Conservation (phyloP, 1,140 invertebrate species). For the Hylaeus volcanicus region DNA sequence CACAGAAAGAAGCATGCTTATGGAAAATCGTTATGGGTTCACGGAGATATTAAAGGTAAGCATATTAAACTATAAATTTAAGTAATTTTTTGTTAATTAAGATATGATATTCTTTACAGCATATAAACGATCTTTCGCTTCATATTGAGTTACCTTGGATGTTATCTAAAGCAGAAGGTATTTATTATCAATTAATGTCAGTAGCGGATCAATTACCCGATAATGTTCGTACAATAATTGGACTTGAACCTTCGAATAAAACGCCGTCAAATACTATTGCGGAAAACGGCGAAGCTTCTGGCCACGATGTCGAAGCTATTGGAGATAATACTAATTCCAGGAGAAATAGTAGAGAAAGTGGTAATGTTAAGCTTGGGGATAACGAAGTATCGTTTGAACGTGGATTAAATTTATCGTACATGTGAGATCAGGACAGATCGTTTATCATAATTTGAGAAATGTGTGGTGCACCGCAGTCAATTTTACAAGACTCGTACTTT, state of each 20-base stretch:
- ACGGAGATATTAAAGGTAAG: conserved; percentile 97
- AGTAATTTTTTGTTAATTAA: conserved; percentile 15
- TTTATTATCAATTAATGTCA: conserved; percentile 90
- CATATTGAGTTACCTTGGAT: conserved; percentile 90
- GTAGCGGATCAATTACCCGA: conserved; percentile 85
- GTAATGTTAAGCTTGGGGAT: conserved; percentile 69
- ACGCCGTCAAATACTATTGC: conserved; percentile 47
- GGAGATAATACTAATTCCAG: conserved; percentile 30
- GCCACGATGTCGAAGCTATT: conserved; percentile 20
- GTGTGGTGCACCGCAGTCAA: conserved; percentile 21
- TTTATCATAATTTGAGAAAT: conserved; percentile 64
- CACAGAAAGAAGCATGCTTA: conserved; percentile 90
- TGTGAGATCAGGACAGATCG: conserved; percentile 68
- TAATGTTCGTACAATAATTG: conserved; percentile 85
- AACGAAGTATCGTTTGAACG: conserved; percentile 76
- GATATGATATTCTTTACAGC: conserved; percentile 82
- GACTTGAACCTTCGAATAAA: conserved; percentile 79
- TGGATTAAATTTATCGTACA: conserved; percentile 74
- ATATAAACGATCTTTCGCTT: conserved; percentile 95
- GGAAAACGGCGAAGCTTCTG: conserved; percentile 57
- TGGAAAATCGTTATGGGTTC: conserved; percentile 95
- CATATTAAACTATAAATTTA: conserved; percentile 16
- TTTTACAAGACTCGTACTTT: conserved; percentile 14
- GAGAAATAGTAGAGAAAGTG: conserved; percentile 56
- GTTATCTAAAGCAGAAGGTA: conserved; percentile 92